phyloP scores from a whole-genome alignment of 2,888 invertebrate genomes.

The Lasioglossum lativentre region DNA sequence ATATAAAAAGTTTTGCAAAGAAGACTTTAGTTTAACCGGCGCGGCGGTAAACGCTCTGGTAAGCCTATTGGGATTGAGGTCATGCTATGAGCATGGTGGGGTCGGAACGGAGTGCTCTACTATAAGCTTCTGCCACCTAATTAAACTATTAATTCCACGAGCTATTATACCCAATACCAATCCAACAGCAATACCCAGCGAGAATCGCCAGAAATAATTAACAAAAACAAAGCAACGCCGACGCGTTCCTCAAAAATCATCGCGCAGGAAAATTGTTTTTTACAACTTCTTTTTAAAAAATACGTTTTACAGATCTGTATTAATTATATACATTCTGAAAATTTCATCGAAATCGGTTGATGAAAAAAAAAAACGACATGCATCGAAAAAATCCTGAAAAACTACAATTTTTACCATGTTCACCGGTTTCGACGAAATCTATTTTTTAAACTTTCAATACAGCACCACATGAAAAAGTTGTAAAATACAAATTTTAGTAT shows the following conservation, averaged over 20 bases:
- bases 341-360: no score
- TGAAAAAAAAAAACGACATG: no score
- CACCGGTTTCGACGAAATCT: no score
- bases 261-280: no score
- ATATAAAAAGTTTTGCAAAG: not conserved
- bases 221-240: not conserved
- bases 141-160: not conserved
- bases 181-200: not conserved
- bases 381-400: no score
- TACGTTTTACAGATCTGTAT: no score
- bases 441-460: no score
- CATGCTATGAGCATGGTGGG: not conserved
- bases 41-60: conserved; percentile 10
- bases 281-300: no score
- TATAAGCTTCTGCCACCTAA: conserved; percentile 10
- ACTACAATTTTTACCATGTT: no score
- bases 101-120: not conserved
- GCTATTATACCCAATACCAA: not conserved
- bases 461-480: no score
- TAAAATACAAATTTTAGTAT: no score
- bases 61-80: conserved; percentile 13
- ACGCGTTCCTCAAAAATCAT: not conserved
- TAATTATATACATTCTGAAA: no score
- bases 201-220: not conserved
- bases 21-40: conserved; percentile 3